phyloP scores from a whole-genome alignment of 2,888 invertebrate species.

The Diadromus collaris region DNA sequence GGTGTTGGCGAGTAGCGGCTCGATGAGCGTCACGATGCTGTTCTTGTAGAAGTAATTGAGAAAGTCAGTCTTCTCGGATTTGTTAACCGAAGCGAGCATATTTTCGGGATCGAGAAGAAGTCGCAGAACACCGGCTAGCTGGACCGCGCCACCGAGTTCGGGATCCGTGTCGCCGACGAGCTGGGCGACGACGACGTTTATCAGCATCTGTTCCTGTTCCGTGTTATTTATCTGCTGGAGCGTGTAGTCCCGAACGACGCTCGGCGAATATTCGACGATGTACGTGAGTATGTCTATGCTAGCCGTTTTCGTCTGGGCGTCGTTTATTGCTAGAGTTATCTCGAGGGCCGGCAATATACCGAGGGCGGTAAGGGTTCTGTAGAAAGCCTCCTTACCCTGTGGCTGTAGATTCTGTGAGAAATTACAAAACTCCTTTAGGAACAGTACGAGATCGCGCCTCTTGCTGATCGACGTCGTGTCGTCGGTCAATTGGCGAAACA shows the following conservation, averaged over 20 bases:
- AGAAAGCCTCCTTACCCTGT: slow-evolving; percentile 98
- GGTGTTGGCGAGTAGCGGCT: slow-evolving; percentile 97
- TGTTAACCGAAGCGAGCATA: slow-evolving; percentile 96
- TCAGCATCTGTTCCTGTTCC: slow-evolving; percentile 96
- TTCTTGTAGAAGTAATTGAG: slow-evolving; percentile 99
- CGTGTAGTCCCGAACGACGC: slow-evolving; percentile 98
- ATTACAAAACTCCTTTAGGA: slow-evolving; percentile 99
- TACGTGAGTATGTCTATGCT: slow-evolving; percentile 99
- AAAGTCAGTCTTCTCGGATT: slow-evolving; percentile 99
- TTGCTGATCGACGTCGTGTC: slow-evolving; percentile 92
- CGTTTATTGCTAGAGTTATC: slow-evolving; percentile 94
- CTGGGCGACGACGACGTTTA: slow-evolving; percentile 99
- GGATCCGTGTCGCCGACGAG: slow-evolving; percentile 98
- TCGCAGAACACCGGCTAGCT: slow-evolving; percentile 96
- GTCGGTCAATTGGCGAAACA: slow-evolving; percentile 96
- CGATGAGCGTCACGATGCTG: slow-evolving; percentile 97
- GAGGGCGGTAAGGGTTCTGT: slow-evolving; percentile 94
- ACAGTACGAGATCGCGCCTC: slow-evolving; percentile 96
- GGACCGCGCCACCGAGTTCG: slow-evolving; percentile 98
- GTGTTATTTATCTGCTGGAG: slow-evolving; percentile 94
- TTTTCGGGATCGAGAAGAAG: slow-evolving; percentile 98
- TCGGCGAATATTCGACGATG: slow-evolving; percentile 99
- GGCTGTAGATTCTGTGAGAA: slow-evolving; percentile 99
- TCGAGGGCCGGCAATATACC: slow-evolving; percentile 95
- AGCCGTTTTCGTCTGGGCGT: slow-evolving; percentile 96